Evolutionary conservation across 2,888 invertebrate species (phyloP).

Genomic region (Scrobipalpa atriplicella): DNA sequence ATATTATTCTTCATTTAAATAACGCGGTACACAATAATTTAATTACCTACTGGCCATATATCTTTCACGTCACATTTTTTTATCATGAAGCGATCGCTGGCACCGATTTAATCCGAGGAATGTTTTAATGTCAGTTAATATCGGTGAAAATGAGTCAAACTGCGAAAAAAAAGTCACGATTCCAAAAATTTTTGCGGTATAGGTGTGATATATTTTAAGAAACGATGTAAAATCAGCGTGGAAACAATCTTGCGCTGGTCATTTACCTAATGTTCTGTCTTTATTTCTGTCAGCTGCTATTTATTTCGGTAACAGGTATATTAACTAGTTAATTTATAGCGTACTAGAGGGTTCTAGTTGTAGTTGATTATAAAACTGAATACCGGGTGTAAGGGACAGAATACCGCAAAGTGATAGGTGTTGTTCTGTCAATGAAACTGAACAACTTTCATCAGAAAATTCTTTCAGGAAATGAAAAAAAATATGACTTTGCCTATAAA

Average conservation of each 20-base stretch:
- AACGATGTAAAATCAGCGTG: constrained; percentile 38
- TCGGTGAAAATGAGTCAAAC: constrained; percentile 37
- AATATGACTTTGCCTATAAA: too few species aligned
- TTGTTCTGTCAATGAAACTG: too few species aligned
- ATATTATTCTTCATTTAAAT: neutral
- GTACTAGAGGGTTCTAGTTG: neutral
- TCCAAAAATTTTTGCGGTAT: constrained; percentile 39
- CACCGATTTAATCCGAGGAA: constrained; percentile 38
- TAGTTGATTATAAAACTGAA: too few species aligned
- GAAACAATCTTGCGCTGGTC: constrained; percentile 24
- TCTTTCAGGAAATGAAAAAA: too few species aligned
- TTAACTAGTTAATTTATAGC: too few species aligned
- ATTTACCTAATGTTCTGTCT: constrained; percentile 16
- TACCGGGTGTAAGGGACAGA: too few species aligned
- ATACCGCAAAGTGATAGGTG: too few species aligned
- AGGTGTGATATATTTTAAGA: constrained; percentile 49
- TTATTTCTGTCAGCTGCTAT: neutral
- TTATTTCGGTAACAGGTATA: neutral
- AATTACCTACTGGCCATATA: neutral
- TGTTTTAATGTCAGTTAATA: constrained; percentile 35
- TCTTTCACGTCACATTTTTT: constrained; percentile 26
- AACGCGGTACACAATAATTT: neutral
- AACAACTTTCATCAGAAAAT: too few species aligned
- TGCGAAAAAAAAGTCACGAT: constrained; percentile 34
- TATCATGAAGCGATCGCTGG: constrained; percentile 38